phyloP scores from a whole-genome alignment of 2,888 invertebrate species.

The Andrena chrysosceles region DNA sequence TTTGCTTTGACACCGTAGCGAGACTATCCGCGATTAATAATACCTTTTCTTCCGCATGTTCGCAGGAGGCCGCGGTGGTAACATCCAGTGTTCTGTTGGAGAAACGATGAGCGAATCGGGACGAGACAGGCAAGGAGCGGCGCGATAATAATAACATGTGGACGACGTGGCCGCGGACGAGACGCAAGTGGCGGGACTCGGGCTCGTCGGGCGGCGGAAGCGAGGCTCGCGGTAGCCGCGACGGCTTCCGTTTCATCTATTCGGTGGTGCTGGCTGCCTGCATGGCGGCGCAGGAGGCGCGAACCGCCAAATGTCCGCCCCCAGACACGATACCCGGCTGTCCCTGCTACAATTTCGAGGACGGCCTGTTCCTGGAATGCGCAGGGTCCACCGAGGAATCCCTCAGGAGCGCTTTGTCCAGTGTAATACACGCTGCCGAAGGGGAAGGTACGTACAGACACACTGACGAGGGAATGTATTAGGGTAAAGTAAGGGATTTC shows the following conservation, averaged over 20 bases:
- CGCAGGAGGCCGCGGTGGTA: conserved; percentile 45
- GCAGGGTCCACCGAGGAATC: conserved; percentile 92
- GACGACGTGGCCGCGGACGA: conserved; percentile 82
- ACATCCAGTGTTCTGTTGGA: conserved; percentile 32
- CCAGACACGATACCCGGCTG: conserved; percentile 92
- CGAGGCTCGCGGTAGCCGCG: conserved; percentile 64
- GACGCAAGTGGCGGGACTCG: conserved; percentile 81
- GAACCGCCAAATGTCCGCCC: conserved; percentile 88
- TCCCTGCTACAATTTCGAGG: conserved; percentile 96
- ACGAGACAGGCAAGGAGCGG: conserved; percentile 70
- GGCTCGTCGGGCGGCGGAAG: conserved; percentile 58
- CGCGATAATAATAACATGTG: conserved; percentile 82
- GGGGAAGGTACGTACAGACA: conserved; percentile 84
- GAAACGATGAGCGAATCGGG: conserved; percentile 75
- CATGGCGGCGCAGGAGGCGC: conserved; percentile 79
- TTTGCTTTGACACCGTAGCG: no score
- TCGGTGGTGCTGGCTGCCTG: conserved; percentile 78
- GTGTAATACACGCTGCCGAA: conserved; percentile 87
- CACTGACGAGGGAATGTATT: conserved; percentile 46
- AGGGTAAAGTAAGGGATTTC: conserved; percentile 48
- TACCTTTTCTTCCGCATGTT: conserved; percentile 23
- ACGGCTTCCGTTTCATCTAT: conserved; percentile 72
- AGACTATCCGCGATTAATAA: no score
- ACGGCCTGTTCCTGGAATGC: conserved; percentile 95
- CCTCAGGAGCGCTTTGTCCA: conserved; percentile 89